Percentiles rank a stretch among this genome's conserved stretches.
These are phyloP conservation scores for Rosalia funebris DNA, from an alignment of 2,888 invertebrate genomes.

Conservation along the genomic window DNA sequence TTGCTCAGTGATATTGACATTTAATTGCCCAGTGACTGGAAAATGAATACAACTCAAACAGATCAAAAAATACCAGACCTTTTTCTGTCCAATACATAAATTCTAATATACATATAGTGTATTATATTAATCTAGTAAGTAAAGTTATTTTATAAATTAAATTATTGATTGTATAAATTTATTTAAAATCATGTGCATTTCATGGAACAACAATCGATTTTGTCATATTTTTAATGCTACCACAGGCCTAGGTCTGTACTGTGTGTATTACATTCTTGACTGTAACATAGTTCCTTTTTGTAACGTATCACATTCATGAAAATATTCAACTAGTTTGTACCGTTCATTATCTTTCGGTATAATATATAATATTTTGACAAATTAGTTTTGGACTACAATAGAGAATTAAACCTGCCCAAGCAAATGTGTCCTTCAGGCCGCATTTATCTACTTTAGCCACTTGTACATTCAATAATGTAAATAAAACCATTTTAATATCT, in stretches of 20 bases:
- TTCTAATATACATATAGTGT: constrained; percentile 51
- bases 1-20: constrained; percentile 59
- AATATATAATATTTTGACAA: constrained; percentile 3
- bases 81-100: constrained; percentile 55
- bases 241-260: constrained; percentile 18
- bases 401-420: constrained; percentile 3
- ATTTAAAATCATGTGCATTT: constrained; percentile 13
- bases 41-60: constrained; percentile 32
- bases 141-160: constrained; percentile 31
- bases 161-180: constrained; percentile 35
- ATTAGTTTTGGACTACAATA: background rate
- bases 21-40: constrained; percentile 55
- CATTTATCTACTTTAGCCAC: constrained; percentile 41
- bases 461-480: constrained; percentile 59
- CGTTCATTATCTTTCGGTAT: constrained; percentile 4
- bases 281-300: constrained; percentile 36
- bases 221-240: constrained; percentile 25
- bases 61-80: constrained; percentile 55
- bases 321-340: constrained; percentile 7
- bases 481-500: constrained; percentile 55
- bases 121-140: constrained; percentile 32
- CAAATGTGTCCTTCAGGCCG: constrained; percentile 28
- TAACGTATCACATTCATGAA: constrained; percentile 26
- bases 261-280: constrained; percentile 30
- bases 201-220: constrained; percentile 1